Base-by-base conservation (phyloP, 2,888 invertebrate genomes). In the Trissolcus japonicus region DNA sequence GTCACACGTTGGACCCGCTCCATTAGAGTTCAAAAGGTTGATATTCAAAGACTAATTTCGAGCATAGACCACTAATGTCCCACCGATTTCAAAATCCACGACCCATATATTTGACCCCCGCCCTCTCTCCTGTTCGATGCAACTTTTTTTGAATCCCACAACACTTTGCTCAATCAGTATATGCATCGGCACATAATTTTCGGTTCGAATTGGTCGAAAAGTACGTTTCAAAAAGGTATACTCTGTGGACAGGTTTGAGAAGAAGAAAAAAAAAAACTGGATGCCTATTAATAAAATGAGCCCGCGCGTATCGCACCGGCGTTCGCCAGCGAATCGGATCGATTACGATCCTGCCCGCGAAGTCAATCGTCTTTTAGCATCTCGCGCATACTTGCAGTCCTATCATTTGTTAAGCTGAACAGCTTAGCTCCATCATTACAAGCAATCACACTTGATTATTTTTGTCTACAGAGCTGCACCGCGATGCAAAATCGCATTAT, bases 401-500 rank as follows among this genome's bases (percentile, higher is more conserved):
- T 87, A 88, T 88, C 86, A 88, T 88, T 88, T 88, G 87, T 88
- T 88, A 88, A 88, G 86, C 85, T 88, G 87, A 86, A 87, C 87
- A 88, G 86, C 87, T 87, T 86, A 85, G 86, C 83, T 86, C 88
- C 86, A 83, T 88, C 86, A 88, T 88, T 88, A 88, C 87, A 86
- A 87, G 87, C 87, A 87, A 87, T 87, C 87, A 87, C 87, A 87
- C 83, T 88, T 88, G 88, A 88, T 88, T 88, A 88, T 88, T 88
- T 87, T 88, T 87, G 87, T 88, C 87, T 88, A 88, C 87, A 87
- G 81, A 81, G 69, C 75, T 79, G 67, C 78, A 82, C 66, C 56
- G 72, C 62, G 60, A 57, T 53, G 56, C 61, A 41, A 69, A 71
- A 71, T 76, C 53, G 61, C 21, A 61, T 69, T 54, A 62, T 11